Base-by-base conservation (phyloP, 2,888 invertebrate species). In the Branchellion lobata region DNA sequence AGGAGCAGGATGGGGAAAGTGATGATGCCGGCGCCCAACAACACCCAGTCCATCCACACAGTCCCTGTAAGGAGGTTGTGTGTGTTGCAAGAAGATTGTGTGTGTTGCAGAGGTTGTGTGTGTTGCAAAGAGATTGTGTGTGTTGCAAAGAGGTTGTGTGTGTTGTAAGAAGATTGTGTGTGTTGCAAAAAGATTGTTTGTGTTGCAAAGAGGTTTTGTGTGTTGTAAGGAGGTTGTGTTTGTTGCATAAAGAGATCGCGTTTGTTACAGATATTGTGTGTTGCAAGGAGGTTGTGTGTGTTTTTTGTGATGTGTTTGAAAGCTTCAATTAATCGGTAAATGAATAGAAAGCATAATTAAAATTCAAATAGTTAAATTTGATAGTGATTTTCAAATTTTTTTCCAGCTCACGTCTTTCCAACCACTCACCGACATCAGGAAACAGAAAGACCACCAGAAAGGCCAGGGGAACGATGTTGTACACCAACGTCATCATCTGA, bases 1-100 rank as follows among this genome's bases (percentile, higher is more conserved):
- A 81, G 65, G 0, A 83, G 74, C 14, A 85, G 74, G 33, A 84
- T 79, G 5, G 85, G 85, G 36, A 85, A 81, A 79, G 84, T 84
- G 0, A 84, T 79, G n/a, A 83, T 81, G 8, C 83, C 29, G 0
- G 79, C 40, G 1, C 79, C 81, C 72, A 74, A 82, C 79, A 82
- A 76, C 29, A 73, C 47, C 83, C 83, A 83, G 53, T 81, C 82
- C 83, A 83, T 83, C 83, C 83, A 83, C 18, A 34, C 21, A 18
- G 78, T 80, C 29, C 82, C 82, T 82, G 72, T 1, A 74, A 57
- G n/a, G 18, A 57, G 18, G 3, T 14, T 1, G n/a, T 14, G 36
- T 8, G 29, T 8, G 21, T 53, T 21, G 0, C 8, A 11, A 11
- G n/a, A 14, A 72, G n/a, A n/a, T n/a, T n/a, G n/a, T n/a, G n/a